These are phyloP conservation scores for Sula dactylatra DNA, from an alignment of 2,113 vertebrate species.

Conservation along the genomic window DNA sequence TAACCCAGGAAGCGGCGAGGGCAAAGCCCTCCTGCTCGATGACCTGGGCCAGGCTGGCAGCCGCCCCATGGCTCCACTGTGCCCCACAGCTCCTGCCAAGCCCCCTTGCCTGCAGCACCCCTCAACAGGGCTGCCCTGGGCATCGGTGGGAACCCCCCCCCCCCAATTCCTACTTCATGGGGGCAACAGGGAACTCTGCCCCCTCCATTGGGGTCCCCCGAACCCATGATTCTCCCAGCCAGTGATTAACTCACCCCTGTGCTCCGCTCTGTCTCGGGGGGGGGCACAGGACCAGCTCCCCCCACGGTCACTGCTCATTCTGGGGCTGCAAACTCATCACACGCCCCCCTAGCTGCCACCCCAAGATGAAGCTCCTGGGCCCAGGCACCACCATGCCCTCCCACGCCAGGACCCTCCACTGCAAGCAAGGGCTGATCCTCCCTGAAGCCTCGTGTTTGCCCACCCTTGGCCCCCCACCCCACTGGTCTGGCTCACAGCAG, in stretches of 20 bases:
- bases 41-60: background rate
- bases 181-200: background rate
- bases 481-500: background rate
- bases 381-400: background rate
- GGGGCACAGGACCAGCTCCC: too few relatives aligned
- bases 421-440: background rate
- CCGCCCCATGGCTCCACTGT: accelerated
- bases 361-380: background rate
- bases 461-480: background rate
- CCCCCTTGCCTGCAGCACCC: background rate
- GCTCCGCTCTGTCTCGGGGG: background rate
- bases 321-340: background rate
- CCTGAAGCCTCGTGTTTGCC: too few relatives aligned
- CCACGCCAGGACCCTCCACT: too few relatives aligned
- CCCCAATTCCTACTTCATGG: background rate
- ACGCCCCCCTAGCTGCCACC: background rate
- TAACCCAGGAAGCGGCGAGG: background rate
- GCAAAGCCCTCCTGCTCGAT: background rate
- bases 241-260: background rate
- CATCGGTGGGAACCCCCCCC: too few relatives aligned
- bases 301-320: background rate
- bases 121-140: too few relatives aligned
- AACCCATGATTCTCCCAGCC: background rate
- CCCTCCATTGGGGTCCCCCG: too few relatives aligned
- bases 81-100: background rate